A percentile compares a stretch with the other conserved stretches of the same genome.
Conservation (phyloP, 2,888 invertebrate genomes). For the Dioctria linearis region DNA sequence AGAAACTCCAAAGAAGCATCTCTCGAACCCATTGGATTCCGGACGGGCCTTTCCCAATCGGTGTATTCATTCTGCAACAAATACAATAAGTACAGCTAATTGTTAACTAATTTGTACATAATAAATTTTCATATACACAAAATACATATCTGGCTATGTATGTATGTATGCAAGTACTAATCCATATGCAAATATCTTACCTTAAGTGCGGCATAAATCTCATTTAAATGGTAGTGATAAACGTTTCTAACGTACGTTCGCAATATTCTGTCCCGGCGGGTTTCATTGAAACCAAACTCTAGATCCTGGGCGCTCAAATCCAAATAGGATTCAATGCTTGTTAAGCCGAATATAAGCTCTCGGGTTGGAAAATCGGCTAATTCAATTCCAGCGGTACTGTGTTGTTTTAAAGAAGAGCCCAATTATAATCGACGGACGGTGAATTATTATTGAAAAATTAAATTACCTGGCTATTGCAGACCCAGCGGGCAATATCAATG, state of each 20-base stretch:
- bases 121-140: neutral
- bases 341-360: constrained; percentile 88
- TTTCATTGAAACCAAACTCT: constrained; percentile 93
- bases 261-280: constrained; percentile 86
- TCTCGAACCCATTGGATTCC: constrained; percentile 88
- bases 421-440: neutral
- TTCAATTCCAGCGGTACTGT: constrained; percentile 81
- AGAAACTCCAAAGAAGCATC: constrained; percentile 89
- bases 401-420: constrained; percentile 21
- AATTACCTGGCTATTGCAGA: constrained; percentile 72
- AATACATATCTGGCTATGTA: neutral
- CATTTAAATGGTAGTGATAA: constrained; percentile 94
- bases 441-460: constrained; percentile 24
- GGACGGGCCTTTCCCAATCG: constrained; percentile 93
- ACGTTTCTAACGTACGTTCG: constrained; percentile 95
- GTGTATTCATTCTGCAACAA: constrained; percentile 89
- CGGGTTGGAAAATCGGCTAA: constrained; percentile 86
- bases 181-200: constrained; percentile 60
- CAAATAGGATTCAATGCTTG: constrained; percentile 86
- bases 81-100: neutral
- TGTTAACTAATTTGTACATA: constrained; percentile 13
- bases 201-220: constrained; percentile 91
- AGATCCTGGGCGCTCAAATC: constrained; percentile 87
- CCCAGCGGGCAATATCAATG: constrained; percentile 68
- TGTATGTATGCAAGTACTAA: neutral